phyloP scores from a whole-genome alignment of 2,888 invertebrate species.

The Allophyes oxyacanthae region DNA sequence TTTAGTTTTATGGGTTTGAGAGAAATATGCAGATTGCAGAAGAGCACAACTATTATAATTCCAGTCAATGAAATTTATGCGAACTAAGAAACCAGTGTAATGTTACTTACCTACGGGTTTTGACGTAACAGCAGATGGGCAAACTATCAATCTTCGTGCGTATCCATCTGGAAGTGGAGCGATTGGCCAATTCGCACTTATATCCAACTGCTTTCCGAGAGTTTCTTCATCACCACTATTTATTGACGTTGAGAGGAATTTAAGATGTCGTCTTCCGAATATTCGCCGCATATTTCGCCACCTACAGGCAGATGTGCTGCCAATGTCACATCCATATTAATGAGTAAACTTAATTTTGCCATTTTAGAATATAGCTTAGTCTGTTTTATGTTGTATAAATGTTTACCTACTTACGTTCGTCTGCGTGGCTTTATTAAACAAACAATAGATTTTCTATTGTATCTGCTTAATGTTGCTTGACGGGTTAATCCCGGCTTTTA shows the following conservation, averaged over 20 bases:
- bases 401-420: too few relatives aligned
- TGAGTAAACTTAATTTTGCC: neutral
- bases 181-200: slow-evolving; percentile 52
- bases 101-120: slow-evolving; percentile 37
- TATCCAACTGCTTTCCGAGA: slow-evolving; percentile 45
- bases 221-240: slow-evolving; percentile 45
- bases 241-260: slow-evolving; percentile 19
- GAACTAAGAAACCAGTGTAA: slow-evolving; percentile 33
- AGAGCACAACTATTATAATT: slow-evolving; percentile 30
- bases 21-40: slow-evolving; percentile 15
- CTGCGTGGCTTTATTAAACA: too few relatives aligned
- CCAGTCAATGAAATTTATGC: slow-evolving; percentile 39
- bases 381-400: too few relatives aligned
- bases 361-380: too few relatives aligned
- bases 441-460: too few relatives aligned
- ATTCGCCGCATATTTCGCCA: slow-evolving; percentile 21
- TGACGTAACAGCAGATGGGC: slow-evolving; percentile 53
- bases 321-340: slow-evolving; percentile 20
- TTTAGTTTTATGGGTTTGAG: slow-evolving; percentile 17
- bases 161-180: slow-evolving; percentile 56
- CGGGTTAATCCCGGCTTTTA: too few relatives aligned
- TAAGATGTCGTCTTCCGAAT: slow-evolving; percentile 21
- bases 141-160: slow-evolving; percentile 53
- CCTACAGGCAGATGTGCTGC: neutral
- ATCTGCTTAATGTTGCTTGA: too few relatives aligned